Base-by-base conservation (phyloP, 92 coral and sea anemone genomes). In the Parazoanthus atlanticus region DNA sequence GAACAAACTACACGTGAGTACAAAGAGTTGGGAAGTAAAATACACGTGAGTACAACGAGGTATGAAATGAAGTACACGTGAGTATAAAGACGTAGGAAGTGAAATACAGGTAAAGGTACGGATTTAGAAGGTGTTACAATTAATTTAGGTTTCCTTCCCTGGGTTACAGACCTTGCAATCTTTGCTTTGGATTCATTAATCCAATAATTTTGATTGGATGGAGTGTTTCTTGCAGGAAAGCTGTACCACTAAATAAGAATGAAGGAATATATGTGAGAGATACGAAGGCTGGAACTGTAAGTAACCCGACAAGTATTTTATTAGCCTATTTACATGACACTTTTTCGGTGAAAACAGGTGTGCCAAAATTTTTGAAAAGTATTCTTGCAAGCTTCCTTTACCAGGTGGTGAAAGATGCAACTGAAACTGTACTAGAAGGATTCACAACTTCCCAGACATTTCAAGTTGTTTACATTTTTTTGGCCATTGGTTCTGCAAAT, bases 211-310 rank as follows among this genome's bases (percentile, higher is more conserved):
- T 17, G 10, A 79, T 30, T 30, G 17, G 7, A 31, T 19, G 72
- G 4, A 36, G 23, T 29, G 41, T 30, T 65, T 76, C 71, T 47
- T 86, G 23, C 88, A 96, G 99, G 93, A 96, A 92, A 90, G 99
- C 99, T 28, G 84, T 95, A 4, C 92, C 99, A 15, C 86, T 96
- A 81, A 90, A 89, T 71, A 92, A 96, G 88, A 96, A 96, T 89
- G 96, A 92, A 40, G 99, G 99, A 19, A 89, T 96, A 28, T 96
- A 96, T 89, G 96, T 96, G 70, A 87, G 96, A 71, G 95, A 96
- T 70, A 91, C 92, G 36, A 95, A 94, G 75, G 74, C 88, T 65
- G 99, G 99, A 49, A 94, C 90, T 82, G 99, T 96, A 61, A 86
- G 98, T 90, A 46, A 41, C 69, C 8, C 28, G 69, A 23, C 69